These are phyloP conservation scores for Ellobius talpinus DNA, from an alignment of 2,113 vertebrate genomes.

Conservation along the genomic window DNA sequence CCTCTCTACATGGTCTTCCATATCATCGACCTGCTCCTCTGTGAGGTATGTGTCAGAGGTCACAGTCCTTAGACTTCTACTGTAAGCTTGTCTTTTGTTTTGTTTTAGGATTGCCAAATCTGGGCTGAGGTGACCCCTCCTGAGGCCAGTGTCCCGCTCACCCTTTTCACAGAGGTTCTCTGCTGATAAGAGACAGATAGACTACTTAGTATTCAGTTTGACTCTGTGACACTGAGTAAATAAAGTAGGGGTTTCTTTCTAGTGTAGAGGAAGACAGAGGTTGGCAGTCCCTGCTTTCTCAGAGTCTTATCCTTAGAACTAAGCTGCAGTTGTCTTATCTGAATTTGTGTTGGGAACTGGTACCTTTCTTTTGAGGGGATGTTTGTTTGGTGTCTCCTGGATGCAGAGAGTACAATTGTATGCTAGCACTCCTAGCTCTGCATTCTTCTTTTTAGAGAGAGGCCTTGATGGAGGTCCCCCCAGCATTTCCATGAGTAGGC, in stretches of 20 bases:
- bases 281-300: neutral
- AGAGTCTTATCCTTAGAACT: neutral
- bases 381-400: neutral
- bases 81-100: conserved; percentile 33
- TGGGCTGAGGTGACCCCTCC: conserved; percentile 36
- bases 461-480: neutral
- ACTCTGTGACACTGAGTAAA: neutral
- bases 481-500: neutral
- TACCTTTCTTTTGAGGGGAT: neutral
- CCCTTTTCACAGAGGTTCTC: conserved; percentile 11
- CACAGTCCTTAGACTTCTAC: neutral
- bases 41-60: conserved; percentile 90
- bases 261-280: neutral
- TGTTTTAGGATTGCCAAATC: conserved; percentile 40
- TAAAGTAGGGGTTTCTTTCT: conserved; percentile 27
- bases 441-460: neutral
- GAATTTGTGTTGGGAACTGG: neutral
- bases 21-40: conserved; percentile 98
- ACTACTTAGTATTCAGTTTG: conserved; percentile 9
- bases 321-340: neutral
- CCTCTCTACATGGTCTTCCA: conserved; percentile 99
- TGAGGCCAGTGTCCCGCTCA: conserved; percentile 10
- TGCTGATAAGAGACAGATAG: neutral
- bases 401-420: neutral
- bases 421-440: neutral